phyloP scores from a whole-genome alignment of 2,113 vertebrate species.

The Daubentonia madagascariensis region DNA sequence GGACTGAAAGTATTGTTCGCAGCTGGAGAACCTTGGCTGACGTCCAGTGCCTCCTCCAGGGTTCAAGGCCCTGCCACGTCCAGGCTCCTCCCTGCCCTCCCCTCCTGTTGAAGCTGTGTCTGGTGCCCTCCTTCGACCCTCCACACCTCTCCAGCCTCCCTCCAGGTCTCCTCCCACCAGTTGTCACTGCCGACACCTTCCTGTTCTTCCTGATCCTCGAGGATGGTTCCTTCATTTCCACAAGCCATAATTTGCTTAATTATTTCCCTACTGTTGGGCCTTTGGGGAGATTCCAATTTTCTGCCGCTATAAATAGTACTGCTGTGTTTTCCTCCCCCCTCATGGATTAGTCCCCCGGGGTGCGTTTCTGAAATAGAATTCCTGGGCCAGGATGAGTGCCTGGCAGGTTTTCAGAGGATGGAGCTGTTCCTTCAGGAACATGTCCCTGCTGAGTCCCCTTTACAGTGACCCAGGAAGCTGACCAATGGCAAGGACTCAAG shows the following conservation, averaged over 20 bases:
- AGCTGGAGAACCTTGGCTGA: not conserved
- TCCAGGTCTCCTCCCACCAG: not conserved
- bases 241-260: not conserved
- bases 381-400: not conserved
- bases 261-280: not conserved
- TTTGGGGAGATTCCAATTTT: slow-evolving; percentile 14
- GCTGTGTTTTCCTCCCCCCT: not conserved
- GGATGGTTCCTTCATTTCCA: not conserved
- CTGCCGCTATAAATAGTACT: not conserved
- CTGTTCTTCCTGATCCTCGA: not conserved
- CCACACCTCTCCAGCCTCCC: not conserved
- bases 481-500: not conserved
- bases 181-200: not conserved
- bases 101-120: too few species aligned
- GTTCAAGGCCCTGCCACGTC: too few species aligned
- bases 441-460: not conserved
- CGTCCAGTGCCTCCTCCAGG: too few species aligned
- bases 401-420: not conserved
- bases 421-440: not conserved
- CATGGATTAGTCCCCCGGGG: fast-evolving
- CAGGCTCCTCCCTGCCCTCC: too few species aligned
- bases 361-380: not conserved
- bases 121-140: not conserved
- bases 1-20: too few species aligned
- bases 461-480: not conserved